Evolutionary conservation across 2,797 vertebrate genomes (phyloP), one percentile per base, ranked within the genome.

Genomic region (Vultur gryphus): DNA sequence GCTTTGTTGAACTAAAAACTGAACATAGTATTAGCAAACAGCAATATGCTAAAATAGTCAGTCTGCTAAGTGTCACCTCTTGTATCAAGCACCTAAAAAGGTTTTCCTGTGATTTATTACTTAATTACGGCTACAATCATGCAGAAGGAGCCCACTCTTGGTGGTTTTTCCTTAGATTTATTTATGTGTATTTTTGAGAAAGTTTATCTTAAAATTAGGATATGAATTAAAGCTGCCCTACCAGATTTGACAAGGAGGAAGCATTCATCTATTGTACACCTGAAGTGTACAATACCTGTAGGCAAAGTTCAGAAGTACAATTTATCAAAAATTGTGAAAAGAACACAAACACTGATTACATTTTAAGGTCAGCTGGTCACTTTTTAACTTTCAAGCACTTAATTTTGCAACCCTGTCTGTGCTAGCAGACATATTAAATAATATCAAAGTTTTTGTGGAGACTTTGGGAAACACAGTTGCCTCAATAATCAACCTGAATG

Each of bases 291-390:
- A 52, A n/a, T 48, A 78, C 11, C 55, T 55, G 43, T 16, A 79
- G 58, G 43, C 62, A 73, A 87, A 89, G 62, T 51, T 82, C 82
- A 91, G 48, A 62, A 61, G 58, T 6, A 54, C 23, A 58, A 25
- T 79, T 91, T 72, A 87, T 80, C 93, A 92, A 76, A 58, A 77
- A 54, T 29, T 79, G 37, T 82, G 66, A 95, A 58, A 79, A 92
- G 33, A 89, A 58, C 51, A 87, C 75, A 92, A 95, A 80, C 54
- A 46, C 24, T 59, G 43, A 58, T 73, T 65, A 58, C 23, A 16
- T 83, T 79, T 80, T 85, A 85, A 94, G 93, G 84, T 66, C 89
- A 95, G 10, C n/a, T 87, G 75, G 84, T 89, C 89, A 94, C 48
- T 85, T 89, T 89, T 94, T 83, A 87, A 81, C 75, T 86, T 91